A percentile compares a stretch with the other conserved stretches of the same genome.
phyloP scores from a whole-genome alignment of 2,888 invertebrate genomes.

The Aspidapion aeneum region DNA sequence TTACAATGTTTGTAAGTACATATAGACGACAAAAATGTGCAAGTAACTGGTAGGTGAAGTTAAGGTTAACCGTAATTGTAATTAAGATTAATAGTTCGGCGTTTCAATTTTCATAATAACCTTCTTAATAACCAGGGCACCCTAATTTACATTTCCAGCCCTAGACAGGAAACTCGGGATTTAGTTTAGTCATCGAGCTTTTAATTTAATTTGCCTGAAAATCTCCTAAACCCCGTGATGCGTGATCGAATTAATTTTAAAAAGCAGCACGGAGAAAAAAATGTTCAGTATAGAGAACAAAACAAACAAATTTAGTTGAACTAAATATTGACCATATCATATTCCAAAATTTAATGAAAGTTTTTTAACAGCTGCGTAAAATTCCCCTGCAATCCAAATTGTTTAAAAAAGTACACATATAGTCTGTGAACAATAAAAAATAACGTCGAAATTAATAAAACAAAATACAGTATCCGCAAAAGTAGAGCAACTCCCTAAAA shows the following conservation, averaged over 20 bases:
- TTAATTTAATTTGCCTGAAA: conserved; percentile 19
- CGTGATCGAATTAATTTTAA: not conserved
- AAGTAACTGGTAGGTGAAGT: not conserved
- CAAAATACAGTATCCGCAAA: no score
- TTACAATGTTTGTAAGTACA: no score
- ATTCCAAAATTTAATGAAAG: no score
- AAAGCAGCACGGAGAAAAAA: no score
- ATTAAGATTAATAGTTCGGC: conserved; percentile 26
- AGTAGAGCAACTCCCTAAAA: no score
- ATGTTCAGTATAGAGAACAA: no score
- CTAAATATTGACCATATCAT: no score
- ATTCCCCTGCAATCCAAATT: no score
- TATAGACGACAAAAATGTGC: not conserved
- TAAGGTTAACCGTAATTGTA: conserved; percentile 17
- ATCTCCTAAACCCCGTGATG: not conserved
- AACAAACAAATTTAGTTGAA: conserved; percentile 26
- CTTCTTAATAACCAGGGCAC: conserved; percentile 22
- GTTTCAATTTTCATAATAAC: conserved; percentile 24
- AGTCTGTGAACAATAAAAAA: no score
- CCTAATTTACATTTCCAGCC: conserved; percentile 20
- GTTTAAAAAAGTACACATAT: no score
- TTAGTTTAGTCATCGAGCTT: conserved; percentile 23
- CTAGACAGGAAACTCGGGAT: conserved; percentile 17
- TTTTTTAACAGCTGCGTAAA: no score
- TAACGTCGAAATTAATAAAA: no score